Evolutionary conservation across 92 coral and sea anemone genomes (phyloP).

Genomic region (Isaurus tuberculatus): DNA sequence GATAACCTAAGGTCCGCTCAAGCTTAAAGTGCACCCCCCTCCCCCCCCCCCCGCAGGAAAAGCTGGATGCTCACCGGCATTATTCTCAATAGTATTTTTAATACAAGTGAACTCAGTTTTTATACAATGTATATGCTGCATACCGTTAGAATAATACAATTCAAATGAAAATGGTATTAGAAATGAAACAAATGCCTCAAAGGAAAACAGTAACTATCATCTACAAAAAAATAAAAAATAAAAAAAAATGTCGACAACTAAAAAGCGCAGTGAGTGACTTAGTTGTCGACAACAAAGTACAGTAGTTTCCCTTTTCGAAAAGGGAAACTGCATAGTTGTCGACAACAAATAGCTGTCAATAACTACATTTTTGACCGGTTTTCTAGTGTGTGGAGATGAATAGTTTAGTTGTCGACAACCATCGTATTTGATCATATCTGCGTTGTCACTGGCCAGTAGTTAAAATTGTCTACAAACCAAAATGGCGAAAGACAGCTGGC

Average conservation of each 20-base stretch:
- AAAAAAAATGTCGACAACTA: constrained; percentile 15
- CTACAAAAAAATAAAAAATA: too few species aligned
- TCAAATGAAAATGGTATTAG: too few species aligned
- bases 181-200: too few species aligned
- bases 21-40: too few species aligned
- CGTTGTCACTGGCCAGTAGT: constrained; percentile 45
- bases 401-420: constrained; percentile 40
- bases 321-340: constrained; percentile 9
- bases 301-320: neutral
- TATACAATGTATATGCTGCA: too few species aligned
- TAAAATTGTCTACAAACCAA: neutral
- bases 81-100: too few species aligned
- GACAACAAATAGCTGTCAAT: constrained; percentile 51
- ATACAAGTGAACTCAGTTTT: too few species aligned
- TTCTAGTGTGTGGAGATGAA: constrained; percentile 13
- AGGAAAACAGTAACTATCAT: too few species aligned
- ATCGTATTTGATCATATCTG: constrained; percentile 29
- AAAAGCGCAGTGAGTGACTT: neutral
- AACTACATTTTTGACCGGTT: neutral
- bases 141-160: too few species aligned
- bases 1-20: too few species aligned
- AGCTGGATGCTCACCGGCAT: too few species aligned
- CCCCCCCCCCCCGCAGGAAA: too few species aligned
- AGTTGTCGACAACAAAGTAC: constrained; percentile 10
- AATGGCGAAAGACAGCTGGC: neutral